These are phyloP conservation scores for Heteromyza rotundicornis DNA, from an alignment of 2,888 invertebrate genomes.

Conservation along the genomic window DNA sequence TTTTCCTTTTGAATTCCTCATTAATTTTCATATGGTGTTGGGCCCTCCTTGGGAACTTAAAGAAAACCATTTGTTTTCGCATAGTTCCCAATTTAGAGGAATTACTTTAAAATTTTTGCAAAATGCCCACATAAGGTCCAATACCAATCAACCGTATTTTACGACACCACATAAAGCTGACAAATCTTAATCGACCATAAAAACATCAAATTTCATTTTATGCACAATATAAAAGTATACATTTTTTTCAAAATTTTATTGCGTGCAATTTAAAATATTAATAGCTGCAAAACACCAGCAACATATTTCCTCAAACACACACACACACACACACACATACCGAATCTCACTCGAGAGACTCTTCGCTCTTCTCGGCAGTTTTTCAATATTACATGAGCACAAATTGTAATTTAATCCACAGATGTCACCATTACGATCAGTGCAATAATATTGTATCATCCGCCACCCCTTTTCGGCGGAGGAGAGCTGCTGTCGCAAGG, in stretches of 20 bases:
- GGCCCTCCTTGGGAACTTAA: too few species aligned
- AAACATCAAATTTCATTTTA: slow-evolving; percentile 48
- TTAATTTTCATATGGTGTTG: too few species aligned
- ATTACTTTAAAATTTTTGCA: too few species aligned
- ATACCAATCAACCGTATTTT: background rate
- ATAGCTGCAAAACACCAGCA: slow-evolving; percentile 39
- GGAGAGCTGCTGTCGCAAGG: background rate
- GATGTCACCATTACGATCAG: slow-evolving; percentile 62
- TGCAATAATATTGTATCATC: slow-evolving; percentile 30
- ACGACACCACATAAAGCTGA: background rate
- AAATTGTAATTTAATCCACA: slow-evolving; percentile 64
- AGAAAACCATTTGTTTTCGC: too few species aligned
- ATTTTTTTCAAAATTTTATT: slow-evolving; percentile 53
- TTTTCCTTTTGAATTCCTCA: too few species aligned
- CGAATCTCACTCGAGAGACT: background rate
- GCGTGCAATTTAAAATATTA: slow-evolving; percentile 51
- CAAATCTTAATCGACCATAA: slow-evolving; percentile 52
- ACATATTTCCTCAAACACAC: slow-evolving; percentile 22
- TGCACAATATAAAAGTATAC: too few species aligned
- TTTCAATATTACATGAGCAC: slow-evolving; percentile 59
- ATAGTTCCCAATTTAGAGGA: too few species aligned
- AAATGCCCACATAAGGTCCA: too few species aligned
- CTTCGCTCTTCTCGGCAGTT: slow-evolving; percentile 4
- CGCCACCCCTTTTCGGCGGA: slow-evolving; percentile 30
- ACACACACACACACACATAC: slow-evolving; percentile 15